Evolutionary conservation across 1,140 invertebrate genomes (phyloP).

Genomic region (Drosophila pandora): DNA sequence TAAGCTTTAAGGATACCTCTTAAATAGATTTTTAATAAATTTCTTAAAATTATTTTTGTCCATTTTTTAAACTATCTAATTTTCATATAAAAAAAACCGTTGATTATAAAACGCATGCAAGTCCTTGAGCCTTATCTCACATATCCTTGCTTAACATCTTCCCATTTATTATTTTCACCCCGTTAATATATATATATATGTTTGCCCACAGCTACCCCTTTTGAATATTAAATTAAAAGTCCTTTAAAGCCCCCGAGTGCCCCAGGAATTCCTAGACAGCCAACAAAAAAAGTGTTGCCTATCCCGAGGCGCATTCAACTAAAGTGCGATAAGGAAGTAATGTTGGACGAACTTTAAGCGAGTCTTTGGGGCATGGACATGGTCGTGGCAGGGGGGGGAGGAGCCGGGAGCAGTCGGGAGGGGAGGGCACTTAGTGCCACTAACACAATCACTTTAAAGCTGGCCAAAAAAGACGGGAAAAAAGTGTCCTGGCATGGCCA

Average conservation of each 20-base stretch:
- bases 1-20: neutral
- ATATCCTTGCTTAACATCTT: neutral
- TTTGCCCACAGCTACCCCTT: neutral
- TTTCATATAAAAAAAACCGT: too few species aligned
- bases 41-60: neutral
- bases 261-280: neutral
- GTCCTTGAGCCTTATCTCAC: too few species aligned
- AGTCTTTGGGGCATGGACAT: neutral
- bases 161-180: neutral
- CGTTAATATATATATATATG: neutral
- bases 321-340: slow-evolving; percentile 6
- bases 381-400: neutral
- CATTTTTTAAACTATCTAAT: too few species aligned
- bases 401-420: neutral
- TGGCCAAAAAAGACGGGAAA: slow-evolving; percentile 1
- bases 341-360: neutral
- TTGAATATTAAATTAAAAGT: neutral
- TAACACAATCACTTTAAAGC: slow-evolving; percentile 32
- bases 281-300: slow-evolving; percentile 42
- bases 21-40: neutral
- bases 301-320: slow-evolving; percentile 15
- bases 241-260: neutral
- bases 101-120: too few species aligned
- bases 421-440: slow-evolving; percentile 11
- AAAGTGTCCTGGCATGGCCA: slow-evolving; percentile 24